These are phyloP conservation scores for Polydrusus tereticollis DNA, from an alignment of 2,888 invertebrate genomes.

Conservation along the genomic window DNA sequence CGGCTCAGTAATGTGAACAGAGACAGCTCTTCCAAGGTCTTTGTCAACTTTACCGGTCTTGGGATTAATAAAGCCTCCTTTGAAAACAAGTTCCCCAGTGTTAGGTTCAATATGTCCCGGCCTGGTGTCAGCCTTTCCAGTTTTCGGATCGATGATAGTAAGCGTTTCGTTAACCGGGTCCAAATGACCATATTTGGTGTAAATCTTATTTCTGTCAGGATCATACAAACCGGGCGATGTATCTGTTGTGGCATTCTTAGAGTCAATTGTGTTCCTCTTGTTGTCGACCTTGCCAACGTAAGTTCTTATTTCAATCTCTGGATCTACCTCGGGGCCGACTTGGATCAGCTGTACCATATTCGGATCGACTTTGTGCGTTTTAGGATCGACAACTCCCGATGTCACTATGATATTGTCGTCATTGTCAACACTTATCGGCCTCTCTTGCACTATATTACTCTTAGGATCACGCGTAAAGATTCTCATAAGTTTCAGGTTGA, in stretches of 20 bases:
- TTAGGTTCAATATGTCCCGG: slow-evolving; percentile 77
- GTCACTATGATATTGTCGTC: slow-evolving; percentile 66
- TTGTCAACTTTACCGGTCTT: slow-evolving; percentile 76
- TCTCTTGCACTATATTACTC: slow-evolving; percentile 62
- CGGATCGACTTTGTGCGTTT: slow-evolving; percentile 74
- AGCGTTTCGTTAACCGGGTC: slow-evolving; percentile 79
- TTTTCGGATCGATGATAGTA: slow-evolving; percentile 72
- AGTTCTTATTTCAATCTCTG: slow-evolving; percentile 79
- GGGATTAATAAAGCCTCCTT: slow-evolving; percentile 79
- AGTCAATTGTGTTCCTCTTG: slow-evolving; percentile 79
- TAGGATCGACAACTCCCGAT: slow-evolving; percentile 70
- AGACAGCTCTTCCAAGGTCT: slow-evolving; percentile 65
- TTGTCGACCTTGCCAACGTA: slow-evolving; percentile 78
- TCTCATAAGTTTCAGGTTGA: slow-evolving; percentile 64
- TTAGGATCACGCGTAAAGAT: slow-evolving; percentile 65
- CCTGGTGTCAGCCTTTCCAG: slow-evolving; percentile 72
- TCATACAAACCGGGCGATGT: slow-evolving; percentile 79
- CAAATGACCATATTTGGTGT: slow-evolving; percentile 80
- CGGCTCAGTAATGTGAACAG: slow-evolving; percentile 67
- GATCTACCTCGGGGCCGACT: slow-evolving; percentile 76
- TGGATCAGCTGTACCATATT: slow-evolving; percentile 76
- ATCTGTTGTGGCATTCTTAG: slow-evolving; percentile 76
- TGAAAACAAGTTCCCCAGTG: slow-evolving; percentile 78
- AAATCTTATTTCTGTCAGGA: slow-evolving; percentile 78
- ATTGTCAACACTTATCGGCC: slow-evolving; percentile 63